These are phyloP conservation scores for Drosophila azteca DNA, from an alignment of 1,140 invertebrate species.

Conservation along the genomic window DNA sequence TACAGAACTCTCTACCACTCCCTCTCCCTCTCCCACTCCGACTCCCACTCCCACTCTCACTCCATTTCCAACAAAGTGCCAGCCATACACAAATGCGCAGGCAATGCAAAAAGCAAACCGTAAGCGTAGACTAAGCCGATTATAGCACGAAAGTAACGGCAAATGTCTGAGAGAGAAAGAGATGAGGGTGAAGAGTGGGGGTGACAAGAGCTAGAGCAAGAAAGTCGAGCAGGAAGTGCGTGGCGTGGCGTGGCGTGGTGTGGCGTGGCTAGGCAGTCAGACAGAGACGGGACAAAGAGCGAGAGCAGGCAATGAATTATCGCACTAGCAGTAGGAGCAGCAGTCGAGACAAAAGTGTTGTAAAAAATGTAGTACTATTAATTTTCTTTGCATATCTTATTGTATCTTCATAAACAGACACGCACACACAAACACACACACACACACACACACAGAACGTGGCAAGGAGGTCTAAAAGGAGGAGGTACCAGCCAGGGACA, in stretches of 20 bases:
- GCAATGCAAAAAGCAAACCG: conserved; percentile 80
- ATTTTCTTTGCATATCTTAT: conserved; percentile 80
- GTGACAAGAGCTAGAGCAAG: no score
- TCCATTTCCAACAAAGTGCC: not conserved
- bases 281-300: conserved; percentile 34
- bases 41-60: not conserved
- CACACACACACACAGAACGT: conserved; percentile 18
- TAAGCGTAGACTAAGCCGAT: conserved; percentile 80
- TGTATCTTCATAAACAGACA: conserved; percentile 80
- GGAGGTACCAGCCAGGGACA: not conserved
- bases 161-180: conserved; percentile 37
- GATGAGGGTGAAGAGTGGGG: not conserved
- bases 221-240: conserved; percentile 60
- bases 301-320: conserved; percentile 75
- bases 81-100: conserved; percentile 64
- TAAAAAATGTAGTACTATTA: conserved; percentile 81
- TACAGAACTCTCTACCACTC: not conserved
- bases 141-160: conserved; percentile 74
- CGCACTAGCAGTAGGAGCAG: conserved; percentile 67
- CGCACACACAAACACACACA: conserved; percentile 62
- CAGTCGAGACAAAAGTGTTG: conserved; percentile 80
- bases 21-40: not conserved
- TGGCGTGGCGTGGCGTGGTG: conserved; percentile 32
- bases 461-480: not conserved
- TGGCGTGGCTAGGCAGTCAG: conserved; percentile 35